Percentiles rank a stretch among this genome's conserved stretches.
Evolutionary conservation across 2,113 vertebrate genomes (phyloP).

Genomic region (Castor canadensis): DNA sequence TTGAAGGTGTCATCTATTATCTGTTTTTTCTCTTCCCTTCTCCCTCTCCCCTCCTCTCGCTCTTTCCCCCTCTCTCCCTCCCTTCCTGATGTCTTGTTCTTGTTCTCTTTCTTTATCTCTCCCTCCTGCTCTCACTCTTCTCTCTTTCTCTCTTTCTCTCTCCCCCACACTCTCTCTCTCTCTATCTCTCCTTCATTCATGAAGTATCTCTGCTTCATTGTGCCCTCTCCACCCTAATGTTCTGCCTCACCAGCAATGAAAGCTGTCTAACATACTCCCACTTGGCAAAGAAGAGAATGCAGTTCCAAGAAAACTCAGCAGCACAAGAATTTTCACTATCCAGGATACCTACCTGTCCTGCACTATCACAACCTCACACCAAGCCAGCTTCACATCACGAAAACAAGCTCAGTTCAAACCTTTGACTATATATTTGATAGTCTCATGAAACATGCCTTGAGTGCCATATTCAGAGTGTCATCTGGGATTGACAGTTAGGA

Average conservation of each 20-base stretch:
- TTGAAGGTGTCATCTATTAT: neutral
- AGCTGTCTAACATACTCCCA: neutral
- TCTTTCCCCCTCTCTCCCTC: too few relatives aligned
- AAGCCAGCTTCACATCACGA: neutral
- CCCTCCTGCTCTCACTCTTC: too few relatives aligned
- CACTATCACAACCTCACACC: neutral
- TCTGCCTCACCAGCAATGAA: neutral
- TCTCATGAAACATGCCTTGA: neutral
- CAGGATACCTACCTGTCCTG: too few relatives aligned
- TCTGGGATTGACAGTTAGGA: neutral
- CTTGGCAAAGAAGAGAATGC: neutral
- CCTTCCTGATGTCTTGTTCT: too few relatives aligned
- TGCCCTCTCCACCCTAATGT: neutral
- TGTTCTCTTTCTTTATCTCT: too few relatives aligned
- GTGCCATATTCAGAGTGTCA: neutral
- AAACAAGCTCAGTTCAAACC: neutral
- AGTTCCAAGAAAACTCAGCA: neutral
- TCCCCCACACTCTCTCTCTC: too few relatives aligned
- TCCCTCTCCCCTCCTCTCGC: too few relatives aligned
- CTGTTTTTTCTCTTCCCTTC: too few relatives aligned
- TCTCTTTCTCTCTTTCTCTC: too few relatives aligned
- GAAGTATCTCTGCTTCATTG: neutral
- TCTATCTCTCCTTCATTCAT: neutral
- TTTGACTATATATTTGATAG: neutral
- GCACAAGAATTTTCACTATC: neutral